Base-by-base conservation (phyloP, 2,797 vertebrate species). In the Anomalospiza imberbis region DNA sequence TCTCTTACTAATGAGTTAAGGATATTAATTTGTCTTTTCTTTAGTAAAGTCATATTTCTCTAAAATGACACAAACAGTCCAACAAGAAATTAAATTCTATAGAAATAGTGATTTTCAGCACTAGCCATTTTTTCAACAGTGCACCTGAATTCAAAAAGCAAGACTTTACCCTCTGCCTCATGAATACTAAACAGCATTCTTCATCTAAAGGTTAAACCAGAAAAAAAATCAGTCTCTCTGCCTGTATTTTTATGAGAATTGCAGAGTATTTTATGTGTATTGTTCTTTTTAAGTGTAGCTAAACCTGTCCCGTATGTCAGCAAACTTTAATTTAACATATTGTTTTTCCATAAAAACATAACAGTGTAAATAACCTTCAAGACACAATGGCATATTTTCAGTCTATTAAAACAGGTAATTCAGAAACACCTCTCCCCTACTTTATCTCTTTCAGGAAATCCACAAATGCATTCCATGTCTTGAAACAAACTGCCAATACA, bases 121-220 rank as follows among this genome's bases (percentile, higher is more conserved):
- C 31, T 60, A 87, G 22, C 7, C 19, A 7, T 51, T 72, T 81
- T 82, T 94, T 25, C 58, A 78, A 63, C 48, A 66, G 17, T 21
- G n/a, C 19, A 47, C 14, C 62, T 12, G 2, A 89, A 89, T 61
- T 79, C 5, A 5, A 91, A 91, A 94, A 78, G 38, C 28, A 93
- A 75, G 83, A 53, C 17, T 79, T 57, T 77, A 77, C 6, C 26
- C 20, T 88, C 67, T 82, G 45, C 40, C n/a, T 92, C 76, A 83
- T 63, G 68, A 95, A 95, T 94, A 93, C 68, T 86, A 92, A 89
- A 70, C 15, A 74, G 42, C 12, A 89, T 79, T 87, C 61, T 91
- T 45, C 26, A 77, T 70, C 45, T 86, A 93, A 93, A 92, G 40
- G 40, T 85, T 93, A 82, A 76, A 53, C 7, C 26, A 93, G 45